Evolutionary conservation across 2,113 vertebrate species (phyloP).

Genomic region (Chaenogobius annularis): DNA sequence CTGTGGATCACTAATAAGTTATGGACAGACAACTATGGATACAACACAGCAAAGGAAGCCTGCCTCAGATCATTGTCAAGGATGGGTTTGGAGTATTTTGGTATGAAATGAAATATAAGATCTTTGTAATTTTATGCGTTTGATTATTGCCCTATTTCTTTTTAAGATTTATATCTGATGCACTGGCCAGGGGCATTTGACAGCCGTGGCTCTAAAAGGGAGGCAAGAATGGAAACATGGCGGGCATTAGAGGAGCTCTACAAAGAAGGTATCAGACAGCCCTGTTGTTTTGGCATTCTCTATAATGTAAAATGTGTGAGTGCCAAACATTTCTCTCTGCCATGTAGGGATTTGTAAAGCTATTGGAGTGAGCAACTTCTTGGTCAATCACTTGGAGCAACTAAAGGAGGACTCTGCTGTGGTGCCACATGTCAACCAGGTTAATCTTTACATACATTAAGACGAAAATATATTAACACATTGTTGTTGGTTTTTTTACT

Average conservation of each 20-base stretch:
- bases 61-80: conserved; percentile 74
- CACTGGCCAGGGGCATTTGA: conserved; percentile 74
- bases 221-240: conserved; percentile 80
- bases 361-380: conserved; percentile 85
- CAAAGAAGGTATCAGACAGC: conserved; percentile 62
- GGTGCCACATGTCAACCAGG: conserved; percentile 80
- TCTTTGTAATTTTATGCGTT: background rate
- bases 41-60: conserved; percentile 71
- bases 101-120: conserved; percentile 44
- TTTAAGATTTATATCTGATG: conserved; percentile 83
- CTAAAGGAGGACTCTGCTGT: conserved; percentile 78
- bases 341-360: conserved; percentile 76
- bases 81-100: conserved; percentile 78
- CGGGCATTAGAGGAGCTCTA: conserved; percentile 75
- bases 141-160: background rate
- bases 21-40: conserved; percentile 79
- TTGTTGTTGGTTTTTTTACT: background rate
- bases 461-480: no score
- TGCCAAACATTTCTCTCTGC: no score
- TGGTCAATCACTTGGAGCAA: conserved; percentile 81
- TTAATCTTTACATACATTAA: conserved; percentile 24
- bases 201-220: conserved; percentile 64
- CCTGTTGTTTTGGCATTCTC: background rate
- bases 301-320: background rate
- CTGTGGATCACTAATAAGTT: conserved; percentile 85